These are phyloP conservation scores for Enteromius trimaculatus DNA, from an alignment of 2,797 vertebrate species.

Conservation along the genomic window DNA sequence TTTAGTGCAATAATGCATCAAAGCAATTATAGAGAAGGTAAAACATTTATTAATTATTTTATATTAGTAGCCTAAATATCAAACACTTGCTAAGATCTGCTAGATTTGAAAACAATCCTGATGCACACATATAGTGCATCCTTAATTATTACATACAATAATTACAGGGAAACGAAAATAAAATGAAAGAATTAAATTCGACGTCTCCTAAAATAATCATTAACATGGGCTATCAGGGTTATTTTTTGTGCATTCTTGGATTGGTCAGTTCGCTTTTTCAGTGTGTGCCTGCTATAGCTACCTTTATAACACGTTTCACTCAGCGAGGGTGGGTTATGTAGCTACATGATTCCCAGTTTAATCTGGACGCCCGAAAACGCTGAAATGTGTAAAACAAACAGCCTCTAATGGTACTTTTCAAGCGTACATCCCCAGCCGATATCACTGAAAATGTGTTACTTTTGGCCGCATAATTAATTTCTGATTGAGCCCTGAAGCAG, in stretches of 20 bases:
- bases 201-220: neutral
- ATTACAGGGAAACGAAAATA: neutral
- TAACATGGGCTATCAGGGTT: neutral
- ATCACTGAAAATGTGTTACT: conserved; percentile 54
- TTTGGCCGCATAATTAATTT: conserved; percentile 57
- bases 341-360: conserved; percentile 4
- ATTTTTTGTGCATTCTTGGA: neutral
- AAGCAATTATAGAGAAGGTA: neutral
- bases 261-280: neutral
- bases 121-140: neutral
- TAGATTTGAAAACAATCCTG: neutral
- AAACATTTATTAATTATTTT: neutral
- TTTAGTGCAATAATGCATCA: neutral
- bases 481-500: conserved; percentile 54
- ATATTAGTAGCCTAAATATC: neutral
- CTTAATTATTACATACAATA: too few species aligned
- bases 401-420: conserved; percentile 38
- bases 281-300: neutral
- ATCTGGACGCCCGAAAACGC: conserved; percentile 27
- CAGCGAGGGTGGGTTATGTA: neutral
- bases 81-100: neutral
- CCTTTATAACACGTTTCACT: conserved; percentile 11
- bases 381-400: conserved; percentile 49
- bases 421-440: conserved; percentile 38
- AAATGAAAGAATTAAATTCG: neutral